A percentile compares a stretch with the other conserved stretches of the same genome.
Conservation (phyloP, 2,113 vertebrate species). For the Anthoscopus minutus region DNA sequence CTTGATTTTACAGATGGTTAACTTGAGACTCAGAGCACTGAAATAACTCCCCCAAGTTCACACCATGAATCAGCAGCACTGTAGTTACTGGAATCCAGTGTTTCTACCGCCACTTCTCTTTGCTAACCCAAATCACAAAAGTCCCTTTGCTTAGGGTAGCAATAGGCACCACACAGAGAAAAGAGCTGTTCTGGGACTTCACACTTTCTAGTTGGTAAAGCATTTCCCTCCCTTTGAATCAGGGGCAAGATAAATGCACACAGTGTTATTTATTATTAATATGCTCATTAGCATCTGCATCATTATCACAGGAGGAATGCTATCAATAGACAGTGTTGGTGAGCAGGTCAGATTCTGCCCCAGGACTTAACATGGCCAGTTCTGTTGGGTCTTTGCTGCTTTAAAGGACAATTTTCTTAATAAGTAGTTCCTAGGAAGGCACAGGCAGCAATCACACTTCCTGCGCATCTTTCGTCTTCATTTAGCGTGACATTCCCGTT, state of each 20-base stretch:
- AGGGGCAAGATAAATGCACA: neutral
- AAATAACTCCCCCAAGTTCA: slow-evolving; percentile 46
- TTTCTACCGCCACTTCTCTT: neutral
- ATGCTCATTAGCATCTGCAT: neutral
- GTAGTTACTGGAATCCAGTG: neutral
- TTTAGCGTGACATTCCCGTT: slow-evolving; percentile 6
- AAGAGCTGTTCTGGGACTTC: neutral
- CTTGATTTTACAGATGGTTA: slow-evolving; percentile 54
- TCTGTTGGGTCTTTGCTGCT: neutral
- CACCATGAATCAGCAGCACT: neutral
- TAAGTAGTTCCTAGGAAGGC: neutral
- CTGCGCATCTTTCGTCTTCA: neutral
- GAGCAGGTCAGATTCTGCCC: neutral
- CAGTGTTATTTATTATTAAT: neutral
- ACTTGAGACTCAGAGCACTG: slow-evolving; percentile 38
- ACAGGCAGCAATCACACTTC: neutral
- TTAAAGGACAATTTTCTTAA: neutral
- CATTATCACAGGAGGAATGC: neutral
- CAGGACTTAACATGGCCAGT: neutral
- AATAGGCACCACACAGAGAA: neutral
- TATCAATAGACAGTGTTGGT: neutral
- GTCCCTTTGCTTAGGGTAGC: neutral
- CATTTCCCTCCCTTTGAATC: neutral
- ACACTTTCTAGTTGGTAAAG: neutral
- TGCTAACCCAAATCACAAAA: neutral